These are phyloP conservation scores for Hololepta plana DNA, from an alignment of 2,888 invertebrate genomes.

Conservation along the genomic window DNA sequence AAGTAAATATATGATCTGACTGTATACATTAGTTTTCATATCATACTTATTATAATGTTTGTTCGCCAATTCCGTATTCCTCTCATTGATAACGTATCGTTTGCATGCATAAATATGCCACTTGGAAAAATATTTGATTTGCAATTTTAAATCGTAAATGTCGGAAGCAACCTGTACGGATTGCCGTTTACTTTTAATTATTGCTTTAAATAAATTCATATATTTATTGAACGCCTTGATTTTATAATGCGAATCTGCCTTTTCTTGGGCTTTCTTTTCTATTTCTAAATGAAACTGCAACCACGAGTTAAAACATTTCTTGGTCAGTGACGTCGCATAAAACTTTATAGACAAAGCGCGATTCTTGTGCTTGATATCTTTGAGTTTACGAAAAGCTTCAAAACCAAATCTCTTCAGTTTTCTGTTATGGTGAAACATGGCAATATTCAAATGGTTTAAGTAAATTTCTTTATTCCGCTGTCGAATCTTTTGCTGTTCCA, in stretches of 20 bases:
- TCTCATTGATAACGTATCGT: constrained; percentile 4
- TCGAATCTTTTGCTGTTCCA: constrained; percentile 32
- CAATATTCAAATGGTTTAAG: constrained; percentile 26
- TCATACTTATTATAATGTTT: constrained; percentile 13
- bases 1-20: constrained; percentile 14
- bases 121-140: constrained; percentile 17
- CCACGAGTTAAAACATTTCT: constrained; percentile 13
- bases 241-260: constrained; percentile 2
- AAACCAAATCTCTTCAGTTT: constrained; percentile 22
- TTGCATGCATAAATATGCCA: constrained; percentile 18
- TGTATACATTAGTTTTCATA: constrained; percentile 12
- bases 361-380: constrained; percentile 23
- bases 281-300: constrained; percentile 13
- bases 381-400: constrained; percentile 22
- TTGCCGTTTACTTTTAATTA: constrained; percentile 28
- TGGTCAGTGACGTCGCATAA: constrained; percentile 15
- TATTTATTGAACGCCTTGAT: constrained; percentile 4
- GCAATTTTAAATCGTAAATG: constrained; percentile 38
- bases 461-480: constrained; percentile 32
- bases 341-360: constrained; percentile 14
- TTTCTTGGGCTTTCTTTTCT: constrained; percentile 8
- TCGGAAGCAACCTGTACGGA: constrained; percentile 55
- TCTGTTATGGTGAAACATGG: constrained; percentile 26
- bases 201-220: constrained; percentile 5
- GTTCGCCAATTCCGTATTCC: constrained; percentile 5